phyloP scores from a whole-genome alignment of 2,888 invertebrate genomes.

The Orthonevra nobilis region DNA sequence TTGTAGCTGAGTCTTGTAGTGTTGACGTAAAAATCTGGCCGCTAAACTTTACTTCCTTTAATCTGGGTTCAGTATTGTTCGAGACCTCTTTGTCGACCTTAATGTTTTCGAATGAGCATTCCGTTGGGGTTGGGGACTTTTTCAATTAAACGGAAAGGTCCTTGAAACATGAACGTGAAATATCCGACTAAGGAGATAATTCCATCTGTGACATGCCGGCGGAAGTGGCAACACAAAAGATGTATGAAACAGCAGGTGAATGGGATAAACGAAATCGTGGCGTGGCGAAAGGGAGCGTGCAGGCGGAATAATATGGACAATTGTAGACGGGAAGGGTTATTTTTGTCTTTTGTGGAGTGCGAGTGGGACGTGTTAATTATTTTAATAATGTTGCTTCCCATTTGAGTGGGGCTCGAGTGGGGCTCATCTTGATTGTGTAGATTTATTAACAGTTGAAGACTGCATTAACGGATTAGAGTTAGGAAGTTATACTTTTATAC shows the following conservation, averaged over 20 bases:
- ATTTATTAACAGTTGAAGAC: too few relatives aligned
- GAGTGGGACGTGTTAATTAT: conserved; percentile 40
- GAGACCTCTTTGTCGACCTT: conserved; percentile 25
- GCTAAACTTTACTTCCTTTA: conserved; percentile 28
- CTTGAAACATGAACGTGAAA: conserved; percentile 32
- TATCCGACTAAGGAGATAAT: conserved; percentile 42
- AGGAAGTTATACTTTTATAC: too few relatives aligned
- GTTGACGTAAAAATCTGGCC: conserved; percentile 46
- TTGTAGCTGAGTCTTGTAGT: background rate
- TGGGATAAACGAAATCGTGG: conserved; percentile 14
- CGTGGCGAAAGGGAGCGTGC: background rate
- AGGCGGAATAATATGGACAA: conserved; percentile 3
- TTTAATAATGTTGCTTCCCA: conserved; percentile 17
- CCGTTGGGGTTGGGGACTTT: background rate
- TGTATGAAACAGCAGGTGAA: conserved; percentile 37
- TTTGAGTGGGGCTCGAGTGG: background rate
- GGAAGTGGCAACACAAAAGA: background rate
- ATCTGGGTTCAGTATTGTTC: conserved; percentile 22
- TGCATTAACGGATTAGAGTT: too few relatives aligned
- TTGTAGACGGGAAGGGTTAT: background rate
- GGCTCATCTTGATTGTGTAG: background rate
- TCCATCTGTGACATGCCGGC: conserved; percentile 33
- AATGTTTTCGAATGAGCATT: conserved; percentile 29
- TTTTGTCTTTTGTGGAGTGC: background rate
- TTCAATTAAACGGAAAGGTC: conserved; percentile 41